A percentile compares a stretch with the other conserved stretches of the same genome.
Conservation (phyloP, 2,888 invertebrate species). For the Selenia dentaria region DNA sequence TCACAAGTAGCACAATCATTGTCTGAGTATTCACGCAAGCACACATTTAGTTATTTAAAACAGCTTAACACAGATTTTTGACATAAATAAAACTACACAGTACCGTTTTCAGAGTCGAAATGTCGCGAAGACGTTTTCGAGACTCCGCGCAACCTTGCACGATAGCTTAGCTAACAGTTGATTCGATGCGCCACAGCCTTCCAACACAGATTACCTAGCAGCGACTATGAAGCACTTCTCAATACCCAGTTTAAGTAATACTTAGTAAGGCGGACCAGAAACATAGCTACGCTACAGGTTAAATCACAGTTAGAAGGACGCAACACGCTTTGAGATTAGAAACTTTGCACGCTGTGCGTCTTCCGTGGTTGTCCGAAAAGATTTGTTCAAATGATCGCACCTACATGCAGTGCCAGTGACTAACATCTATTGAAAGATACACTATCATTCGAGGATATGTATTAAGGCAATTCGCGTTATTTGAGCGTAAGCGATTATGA, state of each 20-base stretch:
- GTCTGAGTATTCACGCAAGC: constrained; percentile 8
- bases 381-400: constrained; percentile 5
- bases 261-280: background rate
- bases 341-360: constrained; percentile 1
- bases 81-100: constrained; percentile 18
- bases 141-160: constrained; percentile 17
- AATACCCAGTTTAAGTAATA: background rate
- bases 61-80: background rate
- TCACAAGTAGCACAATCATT: constrained; percentile 10
- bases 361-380: constrained; percentile 7
- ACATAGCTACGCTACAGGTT: background rate
- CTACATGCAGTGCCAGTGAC: background rate
- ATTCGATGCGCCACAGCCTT: constrained; percentile 17
- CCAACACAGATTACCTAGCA: constrained; percentile 3
- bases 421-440: constrained; percentile 9
- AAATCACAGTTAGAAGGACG: background rate
- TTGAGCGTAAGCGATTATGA: background rate
- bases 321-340: no score
- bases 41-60: constrained; percentile 16
- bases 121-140: constrained; percentile 15
- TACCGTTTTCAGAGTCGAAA: constrained; percentile 12
- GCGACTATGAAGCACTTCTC: background rate
- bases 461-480: constrained; percentile 13
- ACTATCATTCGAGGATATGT: constrained; percentile 21
- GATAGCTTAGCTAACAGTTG: constrained; percentile 12